Evolutionary conservation across 2,888 invertebrate species (phyloP), one percentile per base, ranked within the genome.

Genomic region (Nematopogon swammerdamellus): DNA sequence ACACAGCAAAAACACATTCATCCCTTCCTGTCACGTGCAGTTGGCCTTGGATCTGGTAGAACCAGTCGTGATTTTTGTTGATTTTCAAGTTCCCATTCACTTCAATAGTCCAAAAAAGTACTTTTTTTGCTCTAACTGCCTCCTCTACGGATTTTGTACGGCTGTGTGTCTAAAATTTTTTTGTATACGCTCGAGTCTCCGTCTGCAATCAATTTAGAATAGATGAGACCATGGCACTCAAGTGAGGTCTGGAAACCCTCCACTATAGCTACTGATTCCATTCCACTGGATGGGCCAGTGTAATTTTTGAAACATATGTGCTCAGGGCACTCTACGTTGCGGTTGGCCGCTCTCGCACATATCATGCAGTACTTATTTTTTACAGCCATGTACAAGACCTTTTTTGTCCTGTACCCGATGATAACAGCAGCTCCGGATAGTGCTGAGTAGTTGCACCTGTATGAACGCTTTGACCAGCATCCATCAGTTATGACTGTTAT

Each of bases 211-310:
- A 55, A 16, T 29, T 17, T 51, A 11, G 30, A 29, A 42, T 55
- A 55, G 18, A 55, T 51, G 2, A 55, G 3, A 18, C 19, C 29
- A 10, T 51, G 47, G 6, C 6, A 45, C 2, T 16, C 20, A 19
- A 51, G 10, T 2, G 53, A 55, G 8, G 14, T 17, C 30, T 55
- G 54, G 47, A 55, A 55, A 16, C 55, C 52, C 29, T 52, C 52
- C 17, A 50, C 45, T 5, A 53, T 2, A 5, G 44, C 29, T 8
- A n/a, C 17, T 18, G 20, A 48, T 50, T 52, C 50, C 52, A 52
- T 50, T 10, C 18, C 48, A 19, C 45, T 50, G 44, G 52, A 48
- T 46, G 46, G 20, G 10, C 52, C 52, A 19, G 43, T 45, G 45
- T 30, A 52, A 18, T 52, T 52, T 18, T 52, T 52, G 19, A 20